Base-by-base conservation (phyloP, 1,140 invertebrate species). In the Eurosta solidaginis region DNA sequence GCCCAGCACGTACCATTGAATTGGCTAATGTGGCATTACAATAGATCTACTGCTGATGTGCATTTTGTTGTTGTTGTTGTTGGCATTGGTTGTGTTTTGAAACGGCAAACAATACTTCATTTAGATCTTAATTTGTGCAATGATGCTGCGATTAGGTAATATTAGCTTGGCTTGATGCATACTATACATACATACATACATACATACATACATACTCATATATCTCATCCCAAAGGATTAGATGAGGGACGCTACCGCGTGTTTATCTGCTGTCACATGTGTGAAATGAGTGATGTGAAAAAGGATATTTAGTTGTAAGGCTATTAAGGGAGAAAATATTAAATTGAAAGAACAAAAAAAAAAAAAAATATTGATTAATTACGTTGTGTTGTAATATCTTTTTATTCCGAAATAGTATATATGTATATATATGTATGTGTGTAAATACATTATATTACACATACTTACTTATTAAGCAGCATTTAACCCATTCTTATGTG, bases 161-260 rank as follows among this genome's bases (percentile, higher is more conserved):
- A 40, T 68, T 68, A 68, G 40, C 59, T 40, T 40, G 17, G 12
- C 3, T 14, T 47, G 45, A 47, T 47, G 14, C 45, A 47, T n/a
- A 47, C 45, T n/a, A 47, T 17, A 9, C 45, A 47, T 47, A 12
- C 14, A 12, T 14, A 47, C 14, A n/a, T 47, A 12, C 14, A 47
- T 0, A 22, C 25, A 4, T 25, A 4, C 17, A 52, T 3, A 2
- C n/a, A 68, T 1, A n/a, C n/a, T n/a, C n/a, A n/a, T n/a, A n/a
- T n/a, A n/a, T n/a, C n/a, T n/a, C n/a, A 9, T 68, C 59, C 59
- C 59, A 68, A 68, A 68, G 59, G 59, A 68, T 68, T 68, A 10
- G 12, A 68, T 1, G 59, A 68, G 59, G 33, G 29, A 68, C 40
- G 59, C 33, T 40, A 10, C 33, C 33, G 54, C 54, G 5, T 33